phyloP scores from a whole-genome alignment of 2,797 vertebrate genomes.

The Aotus griseimembra region DNA sequence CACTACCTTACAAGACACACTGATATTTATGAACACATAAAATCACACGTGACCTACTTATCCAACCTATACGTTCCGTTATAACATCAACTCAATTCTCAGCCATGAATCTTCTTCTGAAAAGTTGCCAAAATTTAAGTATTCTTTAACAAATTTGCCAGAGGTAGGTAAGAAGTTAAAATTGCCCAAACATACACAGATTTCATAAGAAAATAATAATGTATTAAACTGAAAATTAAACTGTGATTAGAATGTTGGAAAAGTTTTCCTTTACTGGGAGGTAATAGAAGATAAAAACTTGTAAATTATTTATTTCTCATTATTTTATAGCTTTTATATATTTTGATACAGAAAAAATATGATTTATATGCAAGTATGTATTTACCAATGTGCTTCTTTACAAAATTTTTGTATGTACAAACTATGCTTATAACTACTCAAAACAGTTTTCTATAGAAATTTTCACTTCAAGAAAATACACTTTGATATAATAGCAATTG shows the following conservation, averaged over 20 bases:
- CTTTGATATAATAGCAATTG: background rate
- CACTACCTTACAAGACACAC: constrained; percentile 61
- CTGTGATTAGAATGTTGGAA: constrained; percentile 73
- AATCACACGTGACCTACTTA: constrained; percentile 61
- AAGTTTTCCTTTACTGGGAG: constrained; percentile 57
- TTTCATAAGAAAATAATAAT: constrained; percentile 70
- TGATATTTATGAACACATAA: constrained; percentile 78
- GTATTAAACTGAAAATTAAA: constrained; percentile 77
- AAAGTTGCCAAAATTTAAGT: constrained; percentile 59
- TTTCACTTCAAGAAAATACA: background rate
- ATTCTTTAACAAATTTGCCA: constrained; percentile 50
- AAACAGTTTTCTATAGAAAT: background rate
- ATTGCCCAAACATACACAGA: constrained; percentile 72
- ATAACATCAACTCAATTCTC: constrained; percentile 62
- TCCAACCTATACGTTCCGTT: constrained; percentile 65
- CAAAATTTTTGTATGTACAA: background rate
- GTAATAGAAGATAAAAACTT: constrained; percentile 33
- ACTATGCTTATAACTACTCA: background rate
- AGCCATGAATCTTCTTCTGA: constrained; percentile 67
- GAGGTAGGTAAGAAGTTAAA: constrained; percentile 65
- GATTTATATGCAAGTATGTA: background rate
- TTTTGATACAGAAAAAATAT: constrained; percentile 3
- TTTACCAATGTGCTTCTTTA: background rate
- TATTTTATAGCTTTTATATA: constrained; percentile 26
- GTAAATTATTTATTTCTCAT: constrained; percentile 32